Evolutionary conservation across 2,888 invertebrate genomes (phyloP), one percentile per base, ranked within the genome.

Genomic region (Ichneumon xanthorius): DNA sequence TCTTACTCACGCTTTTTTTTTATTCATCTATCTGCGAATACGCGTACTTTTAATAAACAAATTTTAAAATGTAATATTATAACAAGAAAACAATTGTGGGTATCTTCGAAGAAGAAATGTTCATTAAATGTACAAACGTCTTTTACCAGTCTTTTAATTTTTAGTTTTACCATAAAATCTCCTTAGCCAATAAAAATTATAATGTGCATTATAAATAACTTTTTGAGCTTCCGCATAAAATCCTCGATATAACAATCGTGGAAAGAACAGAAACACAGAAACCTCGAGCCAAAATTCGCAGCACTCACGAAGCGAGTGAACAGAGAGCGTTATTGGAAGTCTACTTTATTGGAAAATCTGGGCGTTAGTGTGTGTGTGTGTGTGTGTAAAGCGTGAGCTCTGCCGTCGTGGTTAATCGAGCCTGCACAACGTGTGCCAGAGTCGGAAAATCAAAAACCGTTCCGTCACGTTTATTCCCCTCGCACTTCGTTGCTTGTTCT

Each of bases 401-500:
- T 68, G 22, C 63, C 55, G 45, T 61, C 75, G 65, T 73, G 86
- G 80, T 83, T 86, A 86, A 86, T 86, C 86, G 86, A 86, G 86
- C 86, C 73, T 86, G 82, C 82, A 67, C 80, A 80, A 83, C 83
- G 80, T 80, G 77, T 80, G 82, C 86, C 83, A 58, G 82, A 83
- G 86, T 86, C 86, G 86, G 83, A 86, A 86, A 86, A 86, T 86
- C 86, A 86, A 86, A 86, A 86, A 86, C 80, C 86, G 86, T 86
- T 86, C 73, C 80, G 78, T 86, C 82, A 83, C 82, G 77, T 73
- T 82, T 88, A 86, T 87, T 88, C 67, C 82, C 48, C 77, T 53
- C 33, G 58, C 84, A 83, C 80, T 82, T 81, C 82, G 68, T 63
- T 58, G 71, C 30, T n/a, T 50, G 50, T 61, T 73, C 33, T 78